Evolutionary conservation across 2,888 invertebrate genomes (phyloP), one percentile per base, ranked within the genome.

Genomic region (Diplolepis rosae): DNA sequence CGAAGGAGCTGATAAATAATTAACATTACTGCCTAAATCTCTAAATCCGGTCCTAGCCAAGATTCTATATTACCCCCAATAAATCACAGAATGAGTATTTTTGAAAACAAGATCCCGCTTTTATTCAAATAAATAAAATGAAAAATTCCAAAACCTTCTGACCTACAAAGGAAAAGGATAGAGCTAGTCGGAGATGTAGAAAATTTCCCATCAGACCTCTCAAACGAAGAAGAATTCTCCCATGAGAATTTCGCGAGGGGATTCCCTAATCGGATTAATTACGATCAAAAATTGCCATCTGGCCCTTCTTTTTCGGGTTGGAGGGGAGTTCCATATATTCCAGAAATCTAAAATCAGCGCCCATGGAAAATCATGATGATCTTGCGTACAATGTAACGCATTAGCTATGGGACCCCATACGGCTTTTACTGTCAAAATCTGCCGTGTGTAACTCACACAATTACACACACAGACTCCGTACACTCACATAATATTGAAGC

Each of bases 291-390:
- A 82, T 76, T 79, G 82, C 83, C 84, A 85, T 84, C 83, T 84
- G 85, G 77, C 77, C 73, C 66, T 66, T 79, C 75, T 76, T 75
- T 75, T 68, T 71, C 48, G n/a, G 65, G 27, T 13, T 24, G 66
- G 18, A 30, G 32, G 35, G 48, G 42, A 73, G 71, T 75, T 75
- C 79, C 80, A 84, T 87, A 85, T 87, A 87, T 87, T 87, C 80
- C 82, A 80, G 80, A 86, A 88, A 88, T 87, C 85, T 83, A 85
- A 87, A 88, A 87, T 87, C 85, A 80, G 72, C 77, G 75, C 70
- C 80, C 83, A 79, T 79, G 78, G 75, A 81, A 83, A 85, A 83
- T 83, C 77, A 79, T 66, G 54, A 51, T 67, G 79, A 78, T 78
- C 78, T 82, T 78, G 77, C 76, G 74, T 77, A 83, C 82, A 80